These are phyloP conservation scores for Ciconia nigra DNA, from an alignment of 2,797 vertebrate species.

Conservation along the genomic window DNA sequence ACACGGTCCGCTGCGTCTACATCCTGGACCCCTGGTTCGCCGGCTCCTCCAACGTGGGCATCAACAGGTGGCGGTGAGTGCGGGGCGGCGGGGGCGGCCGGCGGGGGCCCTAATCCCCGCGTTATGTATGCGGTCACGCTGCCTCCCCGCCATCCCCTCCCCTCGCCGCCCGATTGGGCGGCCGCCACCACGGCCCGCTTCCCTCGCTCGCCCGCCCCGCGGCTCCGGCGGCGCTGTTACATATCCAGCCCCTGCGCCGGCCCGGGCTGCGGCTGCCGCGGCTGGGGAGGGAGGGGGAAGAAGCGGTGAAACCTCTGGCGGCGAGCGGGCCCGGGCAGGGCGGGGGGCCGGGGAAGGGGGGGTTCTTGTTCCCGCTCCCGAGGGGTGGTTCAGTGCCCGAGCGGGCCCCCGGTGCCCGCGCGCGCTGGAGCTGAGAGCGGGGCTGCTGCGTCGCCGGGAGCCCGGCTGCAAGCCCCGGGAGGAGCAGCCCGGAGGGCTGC, in stretches of 20 bases:
- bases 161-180: not conserved
- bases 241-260: not conserved
- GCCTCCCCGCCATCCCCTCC: not conserved
- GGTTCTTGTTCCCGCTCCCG: not conserved
- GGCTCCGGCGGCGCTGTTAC: not conserved
- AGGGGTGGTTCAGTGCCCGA: not conserved
- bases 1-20: slow-evolving; percentile 90
- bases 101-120: not conserved
- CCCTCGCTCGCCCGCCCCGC: not conserved
- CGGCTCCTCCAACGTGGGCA: slow-evolving; percentile 93
- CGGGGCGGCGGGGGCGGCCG: not conserved
- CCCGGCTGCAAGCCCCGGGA: not conserved
- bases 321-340: not conserved
- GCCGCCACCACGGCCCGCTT: not conserved
- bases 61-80: slow-evolving; percentile 96
- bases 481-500: not conserved
- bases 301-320: not conserved
- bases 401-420: too few species aligned
- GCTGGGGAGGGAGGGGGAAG: not conserved
- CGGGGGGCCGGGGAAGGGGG: too few species aligned
- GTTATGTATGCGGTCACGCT: slow-evolving; percentile 44
- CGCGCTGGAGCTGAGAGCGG: not conserved
- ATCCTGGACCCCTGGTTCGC: slow-evolving; percentile 97
- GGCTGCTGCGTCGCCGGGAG: too few species aligned
- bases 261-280: not conserved